Percentiles rank a stretch among this genome's conserved stretches.
These are phyloP conservation scores for Elgaria multicarinata DNA, from an alignment of 2,113 vertebrate genomes.

Conservation along the genomic window DNA sequence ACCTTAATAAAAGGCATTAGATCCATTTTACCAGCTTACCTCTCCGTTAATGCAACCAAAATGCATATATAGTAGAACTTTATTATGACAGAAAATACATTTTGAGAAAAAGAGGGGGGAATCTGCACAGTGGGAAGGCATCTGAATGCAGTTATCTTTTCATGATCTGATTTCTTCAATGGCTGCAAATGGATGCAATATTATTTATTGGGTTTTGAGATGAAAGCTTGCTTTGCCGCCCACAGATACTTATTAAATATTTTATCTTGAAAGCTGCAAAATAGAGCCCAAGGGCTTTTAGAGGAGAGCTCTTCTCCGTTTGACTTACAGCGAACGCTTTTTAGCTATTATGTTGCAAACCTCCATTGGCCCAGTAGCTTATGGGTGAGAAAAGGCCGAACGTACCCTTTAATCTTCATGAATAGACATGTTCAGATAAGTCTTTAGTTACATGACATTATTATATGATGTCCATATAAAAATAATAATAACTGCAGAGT, in stretches of 20 bases:
- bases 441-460: not conserved
- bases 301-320: constrained; percentile 2
- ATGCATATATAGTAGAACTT: not conserved
- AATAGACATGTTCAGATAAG: not conserved
- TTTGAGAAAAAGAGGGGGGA: not conserved
- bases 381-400: not conserved
- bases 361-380: no score
- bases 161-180: constrained; percentile 19
- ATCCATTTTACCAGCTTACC: constrained; percentile 9
- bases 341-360: not conserved
- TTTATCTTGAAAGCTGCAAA: constrained; percentile 31
- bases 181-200: constrained; percentile 27
- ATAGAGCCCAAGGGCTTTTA: constrained; percentile 19
- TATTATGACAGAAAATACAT: constrained; percentile 5
- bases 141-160: constrained; percentile 20
- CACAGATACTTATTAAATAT: constrained; percentile 27
- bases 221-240: constrained; percentile 27
- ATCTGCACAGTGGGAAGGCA: not conserved
- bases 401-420: not conserved
- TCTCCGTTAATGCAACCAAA: constrained; percentile 18
- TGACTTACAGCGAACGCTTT: constrained; percentile 4
- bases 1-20: constrained; percentile 12
- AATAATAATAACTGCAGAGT: not conserved
- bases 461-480: not conserved
- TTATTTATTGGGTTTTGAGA: constrained; percentile 31